Evolutionary conservation across 1,140 invertebrate species (phyloP).

Genomic region (Drosophila malerkotliana): DNA sequence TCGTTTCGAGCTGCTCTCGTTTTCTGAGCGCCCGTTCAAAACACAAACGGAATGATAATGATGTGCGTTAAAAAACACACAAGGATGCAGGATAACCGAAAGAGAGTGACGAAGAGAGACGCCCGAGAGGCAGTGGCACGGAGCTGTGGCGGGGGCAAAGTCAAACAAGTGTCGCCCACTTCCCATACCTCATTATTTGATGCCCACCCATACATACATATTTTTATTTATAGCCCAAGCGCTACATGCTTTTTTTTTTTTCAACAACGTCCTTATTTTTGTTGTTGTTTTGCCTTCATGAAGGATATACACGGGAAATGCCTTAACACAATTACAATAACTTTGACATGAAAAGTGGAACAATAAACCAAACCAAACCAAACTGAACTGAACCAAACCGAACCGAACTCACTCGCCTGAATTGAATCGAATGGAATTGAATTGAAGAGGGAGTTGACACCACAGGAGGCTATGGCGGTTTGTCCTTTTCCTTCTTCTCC

Average conservation of each 20-base stretch:
- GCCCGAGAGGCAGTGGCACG: constrained; percentile 1
- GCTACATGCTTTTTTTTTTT: constrained; percentile 14
- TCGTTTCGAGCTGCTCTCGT: constrained; percentile 33
- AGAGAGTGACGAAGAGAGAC: constrained; percentile 1
- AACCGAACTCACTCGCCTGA: constrained; percentile 33
- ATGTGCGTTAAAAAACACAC: constrained; percentile 75
- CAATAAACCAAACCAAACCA: constrained; percentile 76
- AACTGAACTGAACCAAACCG: constrained; percentile 26
- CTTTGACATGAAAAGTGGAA: constrained; percentile 82
- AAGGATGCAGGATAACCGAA: constrained; percentile 35
- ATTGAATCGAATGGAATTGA: constrained; percentile 33
- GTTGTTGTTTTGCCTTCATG: constrained; percentile 32
- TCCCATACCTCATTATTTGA: constrained; percentile 23
- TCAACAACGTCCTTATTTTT: background rate
- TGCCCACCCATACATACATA: constrained; percentile 21
- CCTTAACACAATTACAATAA: constrained; percentile 82
- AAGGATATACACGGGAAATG: constrained; percentile 79
- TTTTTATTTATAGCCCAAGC: constrained; percentile 73
- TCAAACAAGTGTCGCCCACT: constrained; percentile 70
- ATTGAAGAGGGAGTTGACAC: constrained; percentile 58
- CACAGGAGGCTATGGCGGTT: constrained; percentile 59
- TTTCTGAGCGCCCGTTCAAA: constrained; percentile 75
- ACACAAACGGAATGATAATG: constrained; percentile 82
- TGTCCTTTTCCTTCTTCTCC: constrained; percentile 7
- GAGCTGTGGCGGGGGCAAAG: constrained; percentile 29